Conservation (phyloP, 2,888 invertebrate species). For the Noctua janthe region DNA sequence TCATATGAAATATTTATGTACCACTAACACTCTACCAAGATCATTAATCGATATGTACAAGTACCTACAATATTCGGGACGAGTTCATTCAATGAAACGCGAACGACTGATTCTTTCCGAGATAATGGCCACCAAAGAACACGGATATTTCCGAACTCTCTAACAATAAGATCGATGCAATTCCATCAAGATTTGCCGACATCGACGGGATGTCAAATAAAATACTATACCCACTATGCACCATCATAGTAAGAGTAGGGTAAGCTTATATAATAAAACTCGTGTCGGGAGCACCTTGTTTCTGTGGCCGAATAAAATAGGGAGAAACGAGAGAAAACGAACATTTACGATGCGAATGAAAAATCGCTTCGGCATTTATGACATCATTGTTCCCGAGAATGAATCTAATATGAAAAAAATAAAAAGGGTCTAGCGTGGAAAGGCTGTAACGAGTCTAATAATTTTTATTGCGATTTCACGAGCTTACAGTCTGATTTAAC, state of each 20-base stretch:
- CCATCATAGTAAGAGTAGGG: conserved; percentile 48
- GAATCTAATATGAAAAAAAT: conserved; percentile 76
- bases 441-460: conserved; percentile 83
- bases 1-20: conserved; percentile 83
- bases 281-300: conserved; percentile 72
- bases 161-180: conserved; percentile 21
- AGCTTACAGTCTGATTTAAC: conserved; percentile 86
- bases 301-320: conserved; percentile 76
- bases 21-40: conserved; percentile 77
- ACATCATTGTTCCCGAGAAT: conserved; percentile 81
- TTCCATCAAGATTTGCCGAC: conserved; percentile 20
- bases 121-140: conserved; percentile 2
- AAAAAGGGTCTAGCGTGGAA: conserved; percentile 74
- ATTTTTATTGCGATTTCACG: conserved; percentile 87
- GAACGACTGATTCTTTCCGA: conserved; percentile 1
- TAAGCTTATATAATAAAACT: conserved; percentile 66
- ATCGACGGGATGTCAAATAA: conserved; percentile 42
- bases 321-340: conserved; percentile 64
- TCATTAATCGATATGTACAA: conserved; percentile 75
- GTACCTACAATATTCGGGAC: conserved; percentile 46
- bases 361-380: conserved; percentile 84
- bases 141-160: not conserved
- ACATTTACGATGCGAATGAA: conserved; percentile 83
- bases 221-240: conserved; percentile 45
- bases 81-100: conserved; percentile 58